Evolutionary conservation across 92 coral and sea anemone genomes (phyloP).

Genomic region (Plumapathes pennacea): DNA sequence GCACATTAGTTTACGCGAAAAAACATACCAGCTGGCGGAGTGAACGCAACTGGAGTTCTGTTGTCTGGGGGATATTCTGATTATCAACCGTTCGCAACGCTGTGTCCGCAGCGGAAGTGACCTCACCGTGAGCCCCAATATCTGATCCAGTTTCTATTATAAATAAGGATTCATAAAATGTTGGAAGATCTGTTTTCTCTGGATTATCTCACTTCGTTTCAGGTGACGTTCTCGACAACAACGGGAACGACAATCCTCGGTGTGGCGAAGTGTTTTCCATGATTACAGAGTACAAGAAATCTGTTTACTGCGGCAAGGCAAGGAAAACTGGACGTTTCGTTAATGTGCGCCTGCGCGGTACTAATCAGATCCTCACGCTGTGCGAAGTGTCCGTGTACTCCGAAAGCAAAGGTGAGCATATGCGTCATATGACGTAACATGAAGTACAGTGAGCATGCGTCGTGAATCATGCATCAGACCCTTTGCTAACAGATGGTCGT

Average conservation of each 20-base stretch:
- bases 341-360: conserved; percentile 8
- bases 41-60: too few relatives aligned
- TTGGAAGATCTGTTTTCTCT: background rate
- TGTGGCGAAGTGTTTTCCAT: conserved; percentile 30
- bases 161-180: background rate
- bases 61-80: too few relatives aligned
- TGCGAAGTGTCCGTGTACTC: conserved; percentile 66
- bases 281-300: conserved; percentile 10
- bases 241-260: conserved; percentile 30
- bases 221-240: conserved; percentile 11
- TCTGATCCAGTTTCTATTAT: background rate
- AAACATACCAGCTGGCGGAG: too few relatives aligned
- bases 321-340: conserved; percentile 42
- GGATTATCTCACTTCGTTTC: too few relatives aligned
- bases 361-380: background rate
- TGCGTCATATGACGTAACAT: too few relatives aligned
- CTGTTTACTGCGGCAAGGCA: conserved; percentile 56
- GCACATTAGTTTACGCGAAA: too few relatives aligned
- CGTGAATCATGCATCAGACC: too few relatives aligned
- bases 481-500: too few relatives aligned
- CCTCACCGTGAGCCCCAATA: too few relatives aligned
- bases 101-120: too few relatives aligned
- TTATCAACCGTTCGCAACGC: too few relatives aligned
- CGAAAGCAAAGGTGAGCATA: conserved; percentile 61
- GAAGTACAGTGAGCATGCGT: too few relatives aligned